Base-by-base conservation (phyloP, 2,113 vertebrate genomes). In the Colistium nudipinnis region DNA sequence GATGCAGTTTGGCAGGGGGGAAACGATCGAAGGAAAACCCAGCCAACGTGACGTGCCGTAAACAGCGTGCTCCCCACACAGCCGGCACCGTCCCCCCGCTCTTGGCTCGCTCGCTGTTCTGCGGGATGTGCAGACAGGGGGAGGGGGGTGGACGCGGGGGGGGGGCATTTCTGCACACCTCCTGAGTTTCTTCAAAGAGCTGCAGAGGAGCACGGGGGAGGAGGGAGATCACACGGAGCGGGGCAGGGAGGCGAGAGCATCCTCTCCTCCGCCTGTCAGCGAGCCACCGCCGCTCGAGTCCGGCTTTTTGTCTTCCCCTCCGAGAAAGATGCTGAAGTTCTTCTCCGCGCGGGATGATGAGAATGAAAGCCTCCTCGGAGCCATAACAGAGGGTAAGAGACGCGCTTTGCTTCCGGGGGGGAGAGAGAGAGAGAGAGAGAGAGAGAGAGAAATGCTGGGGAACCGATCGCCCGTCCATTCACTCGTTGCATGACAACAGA, bases 321-420 rank as follows among this genome's bases (percentile, higher is more conserved):
- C 17, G n/a, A 83, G 41, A 59, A 87, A 44, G 62, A 92, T 92
- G 90, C 83, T 92, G 17, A 92, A 92, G 87, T 92, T 92, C 86
- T 92, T 92, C 87, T 83, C 87, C 12, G 38, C 86, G 63, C 87
- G 89, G 86, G 90, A 92, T 70, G 89, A 92, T 39, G 89, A 92
- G 78, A 91, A 91, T 6, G 90, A 92, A 73, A 91, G 90, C 71
- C 89, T 92, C 27, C 25, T 92, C 41, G 89, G 86, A 36, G 89
- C 82, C 14, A 68, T 86, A 74, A 89, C 87, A 4, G 90, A 92
- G 44, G 90, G 90, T 92, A 78, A 79, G 88, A 53, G 1, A 12
- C 25, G 33, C 13, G n/a, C n/a, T n/a, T n/a, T n/a, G n/a, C n/a
- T n/a, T n/a, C n/a, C n/a, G n/a, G n/a, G n/a, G n/a, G n/a, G n/a